Evolutionary conservation across 2,888 invertebrate genomes (phyloP).

Genomic region (Scaptomyza flava): DNA sequence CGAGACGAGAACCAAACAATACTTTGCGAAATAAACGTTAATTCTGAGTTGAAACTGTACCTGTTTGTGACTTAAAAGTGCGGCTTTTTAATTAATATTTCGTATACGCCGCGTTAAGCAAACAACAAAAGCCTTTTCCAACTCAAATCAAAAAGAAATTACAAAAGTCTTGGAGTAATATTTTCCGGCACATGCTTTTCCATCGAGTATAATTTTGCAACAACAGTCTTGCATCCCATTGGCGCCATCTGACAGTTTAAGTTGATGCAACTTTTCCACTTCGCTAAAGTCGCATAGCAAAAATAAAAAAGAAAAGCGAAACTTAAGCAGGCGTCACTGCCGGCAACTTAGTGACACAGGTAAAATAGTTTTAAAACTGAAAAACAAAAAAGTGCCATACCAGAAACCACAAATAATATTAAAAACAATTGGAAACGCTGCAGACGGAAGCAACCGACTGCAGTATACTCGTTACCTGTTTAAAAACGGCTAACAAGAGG

Average conservation of each 20-base stretch:
- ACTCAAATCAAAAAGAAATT: not conserved
- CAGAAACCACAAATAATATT: conserved; percentile 10
- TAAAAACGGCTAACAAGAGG: too few relatives aligned
- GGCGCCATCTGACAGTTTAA: conserved; percentile 51
- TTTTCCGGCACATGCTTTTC: not conserved
- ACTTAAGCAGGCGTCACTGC: conserved; percentile 20
- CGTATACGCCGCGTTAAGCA: conserved; percentile 30
- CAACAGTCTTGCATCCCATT: conserved; percentile 36
- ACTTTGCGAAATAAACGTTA: not conserved
- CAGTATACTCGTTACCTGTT: too few relatives aligned
- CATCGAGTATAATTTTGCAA: not conserved
- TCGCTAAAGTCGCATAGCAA: conserved; percentile 14
- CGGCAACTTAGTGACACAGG: conserved; percentile 29
- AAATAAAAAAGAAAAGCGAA: not conserved
- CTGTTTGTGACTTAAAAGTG: conserved; percentile 8
- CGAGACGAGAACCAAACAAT: conserved; percentile 1
- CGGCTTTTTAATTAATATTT: conserved; percentile 28
- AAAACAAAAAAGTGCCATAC: not conserved
- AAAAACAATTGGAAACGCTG: not conserved
- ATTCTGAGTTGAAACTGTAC: conserved; percentile 1
- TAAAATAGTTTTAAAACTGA: conserved; percentile 32
- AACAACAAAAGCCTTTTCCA: not conserved
- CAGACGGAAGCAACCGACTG: too few relatives aligned
- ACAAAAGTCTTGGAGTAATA: conserved; percentile 1
- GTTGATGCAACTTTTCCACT: conserved; percentile 44